phyloP scores from a whole-genome alignment of 2,113 vertebrate genomes.

The Pterocles burchelli region DNA sequence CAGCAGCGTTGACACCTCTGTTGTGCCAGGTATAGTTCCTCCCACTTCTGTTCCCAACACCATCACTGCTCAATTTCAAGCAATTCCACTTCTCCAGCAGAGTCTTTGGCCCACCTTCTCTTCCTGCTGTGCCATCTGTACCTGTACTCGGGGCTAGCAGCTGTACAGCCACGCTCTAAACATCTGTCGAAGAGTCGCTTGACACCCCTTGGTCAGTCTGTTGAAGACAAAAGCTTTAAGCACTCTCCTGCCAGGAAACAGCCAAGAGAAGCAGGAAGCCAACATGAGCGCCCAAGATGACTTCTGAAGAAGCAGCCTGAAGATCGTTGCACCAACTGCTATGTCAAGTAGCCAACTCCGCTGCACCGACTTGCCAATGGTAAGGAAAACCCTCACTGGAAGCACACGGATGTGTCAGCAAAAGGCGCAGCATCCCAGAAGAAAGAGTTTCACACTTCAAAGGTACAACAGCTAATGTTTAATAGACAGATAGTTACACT shows the following conservation, averaged over 20 bases:
- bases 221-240: background rate
- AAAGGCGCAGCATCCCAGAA: background rate
- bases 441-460: background rate
- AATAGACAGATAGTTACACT: background rate
- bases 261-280: background rate
- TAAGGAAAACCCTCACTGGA: background rate
- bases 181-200: background rate
- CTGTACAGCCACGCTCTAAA: background rate
- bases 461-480: background rate
- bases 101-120: background rate
- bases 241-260: background rate
- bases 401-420: background rate
- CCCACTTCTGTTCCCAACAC: background rate
- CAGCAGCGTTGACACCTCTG: background rate
- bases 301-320: background rate
- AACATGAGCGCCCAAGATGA: background rate
- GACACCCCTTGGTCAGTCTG: background rate
- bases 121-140: background rate
- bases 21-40: background rate
- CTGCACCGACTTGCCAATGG: too few species aligned
- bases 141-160: background rate
- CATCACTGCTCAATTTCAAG: background rate
- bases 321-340: background rate
- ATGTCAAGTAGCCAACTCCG: accelerated
- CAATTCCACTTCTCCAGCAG: background rate